These are phyloP conservation scores for Pluvialis apricaria DNA, from an alignment of 2,113 vertebrate species.

Conservation along the genomic window DNA sequence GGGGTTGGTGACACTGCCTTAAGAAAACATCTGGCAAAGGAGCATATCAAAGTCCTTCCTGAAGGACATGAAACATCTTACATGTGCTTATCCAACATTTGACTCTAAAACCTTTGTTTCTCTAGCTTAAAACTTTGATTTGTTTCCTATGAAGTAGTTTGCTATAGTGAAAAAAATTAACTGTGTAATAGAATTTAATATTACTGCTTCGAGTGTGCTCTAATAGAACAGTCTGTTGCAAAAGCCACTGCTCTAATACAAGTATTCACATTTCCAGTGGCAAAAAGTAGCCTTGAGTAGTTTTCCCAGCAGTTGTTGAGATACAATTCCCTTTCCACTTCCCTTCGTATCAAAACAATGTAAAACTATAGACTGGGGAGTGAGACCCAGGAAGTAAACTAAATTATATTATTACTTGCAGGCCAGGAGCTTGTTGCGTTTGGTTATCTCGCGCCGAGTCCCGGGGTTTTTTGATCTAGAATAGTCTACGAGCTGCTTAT, in stretches of 20 bases:
- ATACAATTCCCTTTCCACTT: background rate
- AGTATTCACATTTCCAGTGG: background rate
- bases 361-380: background rate
- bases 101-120: background rate
- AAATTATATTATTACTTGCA: background rate
- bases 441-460: background rate
- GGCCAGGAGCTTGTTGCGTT: background rate
- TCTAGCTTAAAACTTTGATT: background rate
- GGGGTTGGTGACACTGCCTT: background rate
- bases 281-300: background rate
- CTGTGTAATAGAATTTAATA: background rate
- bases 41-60: background rate
- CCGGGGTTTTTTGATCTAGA: background rate
- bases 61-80: accelerated
- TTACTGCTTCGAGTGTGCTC: background rate
- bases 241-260: background rate
- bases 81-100: background rate
- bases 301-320: background rate
- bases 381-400: background rate
- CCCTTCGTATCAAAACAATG: background rate
- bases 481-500: background rate
- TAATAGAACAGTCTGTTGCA: background rate
- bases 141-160: background rate
- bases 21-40: background rate
- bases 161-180: background rate